A percentile compares a stretch with the other conserved stretches of the same genome.
phyloP scores from a whole-genome alignment of 1,140 invertebrate genomes.

The Sitobion miscanthi region DNA sequence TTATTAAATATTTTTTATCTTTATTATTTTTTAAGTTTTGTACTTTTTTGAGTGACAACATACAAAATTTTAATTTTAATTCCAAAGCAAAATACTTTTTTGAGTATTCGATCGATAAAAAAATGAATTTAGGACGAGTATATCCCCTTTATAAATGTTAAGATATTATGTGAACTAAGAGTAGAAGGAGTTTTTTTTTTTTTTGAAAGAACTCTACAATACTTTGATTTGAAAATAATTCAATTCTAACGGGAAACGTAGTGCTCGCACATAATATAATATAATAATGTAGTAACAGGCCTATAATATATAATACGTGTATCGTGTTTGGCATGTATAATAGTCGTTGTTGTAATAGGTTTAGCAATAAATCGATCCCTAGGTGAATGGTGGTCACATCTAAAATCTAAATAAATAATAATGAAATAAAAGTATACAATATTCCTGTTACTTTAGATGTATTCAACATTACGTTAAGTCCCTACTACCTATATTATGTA shows the following conservation, averaged over 20 bases:
- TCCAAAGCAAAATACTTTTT: no score
- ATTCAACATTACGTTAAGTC: neutral
- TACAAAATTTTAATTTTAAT: no score
- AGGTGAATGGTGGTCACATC: neutral
- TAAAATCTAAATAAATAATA: neutral
- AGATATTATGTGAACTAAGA: neutral
- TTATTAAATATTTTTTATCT: no score
- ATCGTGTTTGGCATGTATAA: neutral
- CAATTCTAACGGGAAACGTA: neutral
- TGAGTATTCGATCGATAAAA: no score
- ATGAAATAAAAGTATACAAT: neutral
- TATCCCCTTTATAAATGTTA: no score
- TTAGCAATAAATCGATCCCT: neutral
- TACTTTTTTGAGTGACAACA: no score
- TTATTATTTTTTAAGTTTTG: no score
- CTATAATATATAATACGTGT: neutral
- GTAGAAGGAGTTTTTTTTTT: neutral
- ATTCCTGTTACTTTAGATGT: neutral
- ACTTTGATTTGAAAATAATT: neutral
- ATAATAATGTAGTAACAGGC: neutral
- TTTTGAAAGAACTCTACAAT: neutral
- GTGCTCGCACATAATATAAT: neutral
- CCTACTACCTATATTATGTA: neutral
- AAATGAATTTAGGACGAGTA: no score
- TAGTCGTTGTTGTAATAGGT: neutral